Evolutionary conservation across 1,140 invertebrate species (phyloP), one percentile per base, ranked within the genome.

Genomic region (Zaprionus tsacasi): DNA sequence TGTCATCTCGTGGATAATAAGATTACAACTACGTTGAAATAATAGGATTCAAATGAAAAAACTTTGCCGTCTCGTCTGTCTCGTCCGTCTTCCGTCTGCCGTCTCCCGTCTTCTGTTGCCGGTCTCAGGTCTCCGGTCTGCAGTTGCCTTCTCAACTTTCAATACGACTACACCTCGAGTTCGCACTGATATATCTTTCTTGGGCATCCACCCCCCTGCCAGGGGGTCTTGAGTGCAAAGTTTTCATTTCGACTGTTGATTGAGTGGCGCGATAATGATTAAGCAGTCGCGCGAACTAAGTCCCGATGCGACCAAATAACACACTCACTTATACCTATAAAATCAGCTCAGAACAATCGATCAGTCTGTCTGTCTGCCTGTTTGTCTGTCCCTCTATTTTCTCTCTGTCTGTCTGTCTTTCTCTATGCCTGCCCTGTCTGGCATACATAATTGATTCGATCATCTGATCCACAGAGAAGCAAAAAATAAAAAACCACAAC

Each of bases 1-100:
- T 91, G 89, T 91, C 89, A 91, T 91, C 89, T 91, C 89, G 89
- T 90, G 89, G 89, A 91, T 91, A 91, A 91, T 91, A 91, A 91
- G 89, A 91, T 91, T 91, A 91, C 89, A 91, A 91, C 85, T 89
- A 90, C 89, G 82, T 78, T 87, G 82, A 91, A 91, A 91, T 91
- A 91, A 91, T 91, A 91, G 89, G 89, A 91, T 91, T 91, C 85
- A 89, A 89, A 89, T 89, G 86, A 90, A 89, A 89, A 89, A 89
- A 89, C 81, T 89, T 89, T 90, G 74, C 83, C 85, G 83, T 82
- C 76, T 82, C 76, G 80, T 73, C 83, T 76, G 75, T 85, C 81
- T 85, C 81, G 6, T 38, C 35, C 11, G 33, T 61, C 27, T 7
- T 13, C 11, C 11, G 15, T 52, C 59, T 61, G 12, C 45, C 35